phyloP scores from a whole-genome alignment of 2,888 invertebrate species.

The Pseudococcus longispinus region DNA sequence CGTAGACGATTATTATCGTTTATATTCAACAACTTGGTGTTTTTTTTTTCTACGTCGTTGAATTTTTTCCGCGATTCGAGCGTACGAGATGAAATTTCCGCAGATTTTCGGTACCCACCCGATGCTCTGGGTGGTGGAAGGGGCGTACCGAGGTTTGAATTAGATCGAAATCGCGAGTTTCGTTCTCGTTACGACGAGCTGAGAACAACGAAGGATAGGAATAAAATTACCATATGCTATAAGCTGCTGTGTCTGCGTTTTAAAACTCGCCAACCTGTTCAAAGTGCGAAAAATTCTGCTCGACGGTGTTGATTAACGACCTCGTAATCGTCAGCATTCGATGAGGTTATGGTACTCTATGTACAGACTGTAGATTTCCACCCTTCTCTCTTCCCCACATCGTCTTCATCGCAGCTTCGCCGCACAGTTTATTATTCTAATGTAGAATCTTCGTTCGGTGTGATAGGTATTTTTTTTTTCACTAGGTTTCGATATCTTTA shows the following conservation, averaged over 20 bases:
- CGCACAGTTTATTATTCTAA: background rate
- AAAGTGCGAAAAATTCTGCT: conserved; percentile 33
- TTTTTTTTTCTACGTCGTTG: too few species aligned
- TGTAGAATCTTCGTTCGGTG: background rate
- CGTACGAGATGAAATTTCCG: background rate
- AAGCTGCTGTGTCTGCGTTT: conserved; percentile 11
- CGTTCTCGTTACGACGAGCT: background rate
- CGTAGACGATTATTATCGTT: conserved; percentile 43
- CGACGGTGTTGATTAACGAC: conserved; percentile 10
- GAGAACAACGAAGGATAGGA: background rate
- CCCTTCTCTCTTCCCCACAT: background rate
- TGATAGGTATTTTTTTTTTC: background rate
- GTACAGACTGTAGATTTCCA: background rate
- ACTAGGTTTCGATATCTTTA: background rate
- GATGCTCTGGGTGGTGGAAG: background rate
- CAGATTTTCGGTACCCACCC: background rate
- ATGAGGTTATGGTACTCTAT: background rate
- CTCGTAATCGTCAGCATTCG: conserved; percentile 32
- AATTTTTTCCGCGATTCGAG: too few species aligned
- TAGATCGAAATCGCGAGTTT: conserved; percentile 11
- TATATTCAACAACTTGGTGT: background rate
- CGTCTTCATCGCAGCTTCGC: background rate
- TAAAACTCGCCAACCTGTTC: conserved; percentile 11
- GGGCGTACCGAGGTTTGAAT: conserved; percentile 1
- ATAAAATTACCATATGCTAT: conserved; percentile 21